Conservation (phyloP, 2,888 invertebrate species). For the Cordilura impudica region DNA sequence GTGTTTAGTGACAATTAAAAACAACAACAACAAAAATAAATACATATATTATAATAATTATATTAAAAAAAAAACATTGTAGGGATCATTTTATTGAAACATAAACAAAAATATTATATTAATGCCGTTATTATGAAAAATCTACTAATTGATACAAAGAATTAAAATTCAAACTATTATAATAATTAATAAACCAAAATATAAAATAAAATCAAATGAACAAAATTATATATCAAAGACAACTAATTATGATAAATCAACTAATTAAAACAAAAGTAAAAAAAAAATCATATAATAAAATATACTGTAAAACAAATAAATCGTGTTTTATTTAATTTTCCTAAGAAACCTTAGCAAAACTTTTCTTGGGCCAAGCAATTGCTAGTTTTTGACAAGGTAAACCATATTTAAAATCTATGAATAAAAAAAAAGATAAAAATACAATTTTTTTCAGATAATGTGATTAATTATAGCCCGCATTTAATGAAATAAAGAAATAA, state of each 20-base stretch:
- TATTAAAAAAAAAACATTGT: conserved; percentile 50
- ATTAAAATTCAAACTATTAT: conserved; percentile 66
- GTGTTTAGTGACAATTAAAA: conserved; percentile 26
- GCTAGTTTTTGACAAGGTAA: no score
- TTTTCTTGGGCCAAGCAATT: no score
- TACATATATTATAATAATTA: conserved; percentile 13
- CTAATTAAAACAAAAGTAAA: conserved; percentile 42
- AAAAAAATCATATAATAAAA: conserved; percentile 60
- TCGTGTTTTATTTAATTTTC: conserved; percentile 23
- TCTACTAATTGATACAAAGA: conserved; percentile 65
- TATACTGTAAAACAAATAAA: conserved; percentile 44
- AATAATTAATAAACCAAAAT: conserved; percentile 49
- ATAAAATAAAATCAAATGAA: conserved; percentile 21
- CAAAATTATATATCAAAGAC: conserved; percentile 58
- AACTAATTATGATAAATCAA: conserved; percentile 63
- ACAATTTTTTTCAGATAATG: no score
- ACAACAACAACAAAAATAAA: conserved; percentile 23
- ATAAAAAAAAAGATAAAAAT: no score
- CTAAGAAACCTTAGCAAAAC: no score
- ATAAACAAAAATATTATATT: conserved; percentile 52
- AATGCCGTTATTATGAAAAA: conserved; percentile 54
- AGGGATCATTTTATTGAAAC: conserved; percentile 63
- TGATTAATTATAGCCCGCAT: no score
- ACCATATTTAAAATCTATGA: no score
- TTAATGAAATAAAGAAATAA: no score